Evolutionary conservation across 2,797 vertebrate species (phyloP).

Genomic region (Anableps anableps): DNA sequence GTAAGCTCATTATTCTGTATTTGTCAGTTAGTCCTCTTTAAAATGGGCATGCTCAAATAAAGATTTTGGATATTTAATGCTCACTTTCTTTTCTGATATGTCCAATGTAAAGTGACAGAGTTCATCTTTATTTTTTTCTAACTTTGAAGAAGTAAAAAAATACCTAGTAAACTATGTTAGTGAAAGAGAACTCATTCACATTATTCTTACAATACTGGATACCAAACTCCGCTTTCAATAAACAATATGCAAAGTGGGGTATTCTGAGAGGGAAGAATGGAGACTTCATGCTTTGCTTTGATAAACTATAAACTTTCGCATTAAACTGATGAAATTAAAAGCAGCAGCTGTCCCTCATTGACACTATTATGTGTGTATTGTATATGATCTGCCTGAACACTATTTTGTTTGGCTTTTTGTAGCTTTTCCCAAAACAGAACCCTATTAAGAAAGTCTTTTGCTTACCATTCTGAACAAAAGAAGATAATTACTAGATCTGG

Average conservation of each 20-base stretch:
- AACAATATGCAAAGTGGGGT: neutral
- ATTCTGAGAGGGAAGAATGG: neutral
- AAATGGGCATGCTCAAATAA: neutral
- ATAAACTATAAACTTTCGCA: neutral
- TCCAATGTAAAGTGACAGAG: neutral
- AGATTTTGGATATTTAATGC: neutral
- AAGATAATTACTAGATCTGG: neutral
- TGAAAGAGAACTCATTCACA: neutral
- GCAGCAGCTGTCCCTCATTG: neutral
- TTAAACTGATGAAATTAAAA: neutral
- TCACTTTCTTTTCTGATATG: neutral
- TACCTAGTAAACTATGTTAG: neutral
- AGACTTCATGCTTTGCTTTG: neutral
- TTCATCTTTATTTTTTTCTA: neutral
- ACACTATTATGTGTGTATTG: neutral
- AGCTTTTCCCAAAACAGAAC: neutral
- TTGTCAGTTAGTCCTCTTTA: neutral
- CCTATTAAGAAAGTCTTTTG: neutral
- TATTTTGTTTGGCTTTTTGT: neutral
- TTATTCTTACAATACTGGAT: neutral
- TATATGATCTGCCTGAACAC: neutral
- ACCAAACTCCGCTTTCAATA: neutral
- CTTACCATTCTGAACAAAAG: neutral
- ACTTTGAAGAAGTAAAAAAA: neutral
- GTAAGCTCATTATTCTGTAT: constrained; percentile 4